Conservation (phyloP, 2,797 vertebrate species). For the Lacerta agilis region DNA sequence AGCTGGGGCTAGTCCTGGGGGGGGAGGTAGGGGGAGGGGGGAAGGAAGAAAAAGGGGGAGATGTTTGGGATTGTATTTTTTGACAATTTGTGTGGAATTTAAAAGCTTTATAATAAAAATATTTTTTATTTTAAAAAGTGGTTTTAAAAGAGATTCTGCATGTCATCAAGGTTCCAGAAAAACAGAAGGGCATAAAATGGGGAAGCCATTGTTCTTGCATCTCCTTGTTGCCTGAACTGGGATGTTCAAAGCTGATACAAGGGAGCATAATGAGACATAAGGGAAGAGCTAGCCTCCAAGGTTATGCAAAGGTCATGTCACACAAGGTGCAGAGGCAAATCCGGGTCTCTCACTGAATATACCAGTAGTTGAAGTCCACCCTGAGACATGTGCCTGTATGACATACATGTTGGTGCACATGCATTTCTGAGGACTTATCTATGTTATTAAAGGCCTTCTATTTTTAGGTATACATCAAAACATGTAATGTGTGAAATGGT, state of each 20-base stretch:
- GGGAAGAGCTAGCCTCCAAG: neutral
- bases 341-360: neutral
- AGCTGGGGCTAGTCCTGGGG: no score
- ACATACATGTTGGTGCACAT: neutral
- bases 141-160: neutral
- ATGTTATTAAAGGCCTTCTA: neutral
- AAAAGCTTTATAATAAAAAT: no score
- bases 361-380: neutral
- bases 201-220: neutral
- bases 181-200: neutral
- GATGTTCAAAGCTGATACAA: neutral
- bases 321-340: neutral
- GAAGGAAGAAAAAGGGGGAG: no score
- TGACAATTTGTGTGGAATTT: no score
- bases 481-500: neutral
- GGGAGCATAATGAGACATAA: neutral
- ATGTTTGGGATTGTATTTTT: no score
- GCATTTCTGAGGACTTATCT: neutral
- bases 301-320: neutral
- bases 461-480: neutral
- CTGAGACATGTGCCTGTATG: neutral
- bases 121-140: no score
- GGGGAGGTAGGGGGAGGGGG: no score
- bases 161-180: neutral
- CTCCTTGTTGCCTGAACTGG: neutral